phyloP scores from a whole-genome alignment of 2,888 invertebrate species.

The Lamellibrachia columna region DNA sequence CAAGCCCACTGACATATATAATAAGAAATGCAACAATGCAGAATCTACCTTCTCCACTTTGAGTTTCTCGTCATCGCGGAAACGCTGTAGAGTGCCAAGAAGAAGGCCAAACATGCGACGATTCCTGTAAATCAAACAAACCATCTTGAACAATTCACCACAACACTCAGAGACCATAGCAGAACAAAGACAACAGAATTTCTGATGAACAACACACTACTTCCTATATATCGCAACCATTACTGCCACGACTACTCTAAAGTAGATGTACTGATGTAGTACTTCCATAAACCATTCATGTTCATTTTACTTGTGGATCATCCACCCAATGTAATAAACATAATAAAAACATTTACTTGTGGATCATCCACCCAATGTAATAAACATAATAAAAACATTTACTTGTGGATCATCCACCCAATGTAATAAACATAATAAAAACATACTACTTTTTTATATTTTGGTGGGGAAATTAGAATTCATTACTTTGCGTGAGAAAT shows the following conservation, averaged over 20 bases:
- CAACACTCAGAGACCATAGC: neutral
- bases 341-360: neutral
- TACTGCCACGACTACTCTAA: neutral
- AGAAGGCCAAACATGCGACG: conserved; percentile 95
- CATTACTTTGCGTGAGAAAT: neutral
- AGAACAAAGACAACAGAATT: conserved; percentile 65
- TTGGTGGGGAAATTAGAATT: neutral
- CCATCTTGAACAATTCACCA: neutral
- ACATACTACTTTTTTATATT: neutral
- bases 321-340: neutral
- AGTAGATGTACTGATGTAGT: neutral
- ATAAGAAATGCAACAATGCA: neutral
- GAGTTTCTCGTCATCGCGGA: conserved; percentile 91
- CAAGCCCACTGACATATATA: too few relatives aligned
- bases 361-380: too few relatives aligned
- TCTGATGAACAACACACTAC: conserved; percentile 1
- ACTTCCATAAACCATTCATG: neutral
- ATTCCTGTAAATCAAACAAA: conserved; percentile 72
- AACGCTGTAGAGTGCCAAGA: conserved; percentile 92
- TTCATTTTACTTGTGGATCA: neutral
- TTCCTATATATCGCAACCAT: neutral
- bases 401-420: too few relatives aligned
- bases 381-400: too few relatives aligned
- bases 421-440: too few relatives aligned
- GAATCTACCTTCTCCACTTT: conserved; percentile 79